Evolutionary conservation across 2,797 vertebrate species (phyloP).

Genomic region (Rhinatrema bivittatum): DNA sequence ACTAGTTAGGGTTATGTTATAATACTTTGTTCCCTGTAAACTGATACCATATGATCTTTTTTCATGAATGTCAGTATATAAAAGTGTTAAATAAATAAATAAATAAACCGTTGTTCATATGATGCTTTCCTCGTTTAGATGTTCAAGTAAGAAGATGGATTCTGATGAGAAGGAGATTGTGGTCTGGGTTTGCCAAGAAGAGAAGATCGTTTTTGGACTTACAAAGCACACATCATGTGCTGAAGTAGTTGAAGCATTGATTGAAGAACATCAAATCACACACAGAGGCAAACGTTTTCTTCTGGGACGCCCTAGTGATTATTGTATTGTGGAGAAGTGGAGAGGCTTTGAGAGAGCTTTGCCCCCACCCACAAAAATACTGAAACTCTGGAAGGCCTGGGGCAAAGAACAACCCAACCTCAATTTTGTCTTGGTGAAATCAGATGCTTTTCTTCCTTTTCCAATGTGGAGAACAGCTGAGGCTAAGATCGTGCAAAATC

Average conservation of each 20-base stretch:
- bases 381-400: constrained; percentile 89
- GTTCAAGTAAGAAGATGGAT: constrained; percentile 62
- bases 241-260: constrained; percentile 81
- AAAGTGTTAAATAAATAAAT: too few species aligned
- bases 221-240: constrained; percentile 86
- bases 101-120: too few species aligned
- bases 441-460: constrained; percentile 72
- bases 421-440: constrained; percentile 79
- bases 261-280: constrained; percentile 76
- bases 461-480: constrained; percentile 62
- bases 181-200: constrained; percentile 86
- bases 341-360: constrained; percentile 82
- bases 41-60: too few species aligned
- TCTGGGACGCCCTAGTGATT: constrained; percentile 78
- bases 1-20: too few species aligned
- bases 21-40: too few species aligned
- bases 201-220: constrained; percentile 87
- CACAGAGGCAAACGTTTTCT: constrained; percentile 72
- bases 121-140: constrained; percentile 46
- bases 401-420: constrained; percentile 81
- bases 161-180: constrained; percentile 81
- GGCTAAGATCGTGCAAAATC: constrained; percentile 49
- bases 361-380: constrained; percentile 83
- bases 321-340: constrained; percentile 89
- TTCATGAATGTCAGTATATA: too few species aligned